A percentile compares a stretch with the other conserved stretches of the same genome.
phyloP scores from a whole-genome alignment of 2,888 invertebrate species.

The Sepioteuthis lessoniana region DNA sequence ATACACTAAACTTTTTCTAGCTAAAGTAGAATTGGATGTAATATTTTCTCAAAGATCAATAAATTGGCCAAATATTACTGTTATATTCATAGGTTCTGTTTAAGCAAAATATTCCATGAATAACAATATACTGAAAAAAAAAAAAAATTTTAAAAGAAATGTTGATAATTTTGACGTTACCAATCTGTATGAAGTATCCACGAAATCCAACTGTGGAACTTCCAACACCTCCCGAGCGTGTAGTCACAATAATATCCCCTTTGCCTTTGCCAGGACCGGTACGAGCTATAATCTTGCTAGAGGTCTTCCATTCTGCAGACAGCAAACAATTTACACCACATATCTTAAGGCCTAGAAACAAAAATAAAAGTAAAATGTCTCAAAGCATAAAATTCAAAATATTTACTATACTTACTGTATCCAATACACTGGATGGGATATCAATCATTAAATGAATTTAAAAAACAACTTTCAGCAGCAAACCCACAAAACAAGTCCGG shows the following conservation, averaged over 20 bases:
- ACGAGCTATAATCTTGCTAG: constrained; percentile 96
- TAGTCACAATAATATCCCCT: constrained; percentile 74
- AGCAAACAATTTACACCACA: constrained; percentile 96
- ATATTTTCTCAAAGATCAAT: no score
- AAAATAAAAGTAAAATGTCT: constrained; percentile 35
- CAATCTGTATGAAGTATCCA: constrained; percentile 81
- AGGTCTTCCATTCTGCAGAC: constrained; percentile 97
- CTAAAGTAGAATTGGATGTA: no score
- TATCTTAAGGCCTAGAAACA: constrained; percentile 86
- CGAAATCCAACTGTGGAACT: constrained; percentile 91
- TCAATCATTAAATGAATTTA: no score
- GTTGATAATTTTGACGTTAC: constrained; percentile 59
- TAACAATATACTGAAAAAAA: background rate
- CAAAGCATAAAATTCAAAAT: background rate
- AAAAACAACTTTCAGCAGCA: no score
- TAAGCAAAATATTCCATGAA: background rate
- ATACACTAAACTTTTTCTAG: no score
- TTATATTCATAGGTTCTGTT: background rate
- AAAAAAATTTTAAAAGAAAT: background rate
- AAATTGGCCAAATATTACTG: background rate
- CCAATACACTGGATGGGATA: background rate
- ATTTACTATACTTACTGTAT: background rate
- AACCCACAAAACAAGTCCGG: no score
- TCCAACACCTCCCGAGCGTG: constrained; percentile 81
- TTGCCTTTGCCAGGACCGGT: constrained; percentile 84